Conservation (phyloP, 2,113 vertebrate species). For the Urocitellus parryii region DNA sequence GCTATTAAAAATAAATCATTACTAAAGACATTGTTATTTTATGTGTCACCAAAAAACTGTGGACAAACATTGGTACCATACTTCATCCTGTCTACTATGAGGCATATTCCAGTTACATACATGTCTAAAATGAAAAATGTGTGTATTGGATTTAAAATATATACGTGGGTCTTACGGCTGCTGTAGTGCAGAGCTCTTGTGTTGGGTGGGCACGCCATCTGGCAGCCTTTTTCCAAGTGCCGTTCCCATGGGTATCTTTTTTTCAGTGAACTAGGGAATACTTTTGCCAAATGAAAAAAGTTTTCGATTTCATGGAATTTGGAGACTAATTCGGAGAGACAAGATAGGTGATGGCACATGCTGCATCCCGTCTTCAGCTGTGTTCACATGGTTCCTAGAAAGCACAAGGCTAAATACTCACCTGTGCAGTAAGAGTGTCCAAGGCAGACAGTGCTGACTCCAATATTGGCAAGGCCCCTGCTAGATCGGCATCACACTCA, state of each 20-base stretch:
- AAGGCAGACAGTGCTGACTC: constrained; percentile 92
- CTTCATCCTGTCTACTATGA: neutral
- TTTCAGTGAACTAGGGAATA: neutral
- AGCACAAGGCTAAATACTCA: constrained; percentile 48
- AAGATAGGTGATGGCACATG: neutral
- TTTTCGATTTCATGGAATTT: neutral
- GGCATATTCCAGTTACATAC: neutral
- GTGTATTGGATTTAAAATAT: neutral
- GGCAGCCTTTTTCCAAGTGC: neutral
- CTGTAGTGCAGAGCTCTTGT: neutral
- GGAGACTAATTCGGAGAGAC: neutral
- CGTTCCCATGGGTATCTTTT: neutral
- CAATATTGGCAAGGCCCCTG: constrained; percentile 91
- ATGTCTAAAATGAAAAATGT: neutral
- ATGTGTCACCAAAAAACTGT: neutral
- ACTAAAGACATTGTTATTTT: neutral
- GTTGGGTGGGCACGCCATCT: neutral
- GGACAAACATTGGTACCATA: neutral
- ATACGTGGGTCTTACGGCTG: neutral
- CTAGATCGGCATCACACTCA: constrained; percentile 94
- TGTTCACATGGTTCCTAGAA: neutral
- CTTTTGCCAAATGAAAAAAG: neutral
- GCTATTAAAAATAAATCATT: neutral
- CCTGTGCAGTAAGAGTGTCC: constrained; percentile 93
- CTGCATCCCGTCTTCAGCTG: neutral